Evolutionary conservation across 1,140 invertebrate species (phyloP).

Genomic region (Lucilia cuprina): DNA sequence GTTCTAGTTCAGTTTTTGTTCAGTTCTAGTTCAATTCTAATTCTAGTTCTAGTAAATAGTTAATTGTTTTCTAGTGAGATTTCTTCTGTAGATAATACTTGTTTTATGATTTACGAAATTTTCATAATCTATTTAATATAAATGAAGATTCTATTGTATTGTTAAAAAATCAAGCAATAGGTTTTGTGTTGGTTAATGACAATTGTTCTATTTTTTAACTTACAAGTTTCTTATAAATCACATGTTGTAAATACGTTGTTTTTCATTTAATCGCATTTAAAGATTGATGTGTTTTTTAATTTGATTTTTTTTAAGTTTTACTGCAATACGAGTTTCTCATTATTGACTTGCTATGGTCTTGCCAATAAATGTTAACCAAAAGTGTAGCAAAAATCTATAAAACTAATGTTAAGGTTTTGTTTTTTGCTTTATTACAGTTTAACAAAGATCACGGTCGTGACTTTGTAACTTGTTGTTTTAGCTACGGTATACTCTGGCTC

Average conservation of each 20-base stretch:
- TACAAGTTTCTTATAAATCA: background rate
- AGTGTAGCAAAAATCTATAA: background rate
- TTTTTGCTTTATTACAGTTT: conserved; percentile 2
- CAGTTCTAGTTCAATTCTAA: too few species aligned
- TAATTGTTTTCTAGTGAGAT: too few species aligned
- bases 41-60: too few species aligned
- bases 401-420: conserved; percentile 14
- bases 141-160: too few species aligned
- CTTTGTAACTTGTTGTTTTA: conserved; percentile 12
- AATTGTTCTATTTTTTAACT: too few species aligned
- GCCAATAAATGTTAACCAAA: background rate
- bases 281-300: background rate
- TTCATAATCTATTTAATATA: too few species aligned
- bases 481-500: background rate
- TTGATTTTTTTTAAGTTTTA: background rate
- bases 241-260: background rate
- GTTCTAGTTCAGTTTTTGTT: too few species aligned
- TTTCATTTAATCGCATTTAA: background rate
- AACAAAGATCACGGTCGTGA: conserved; percentile 30
- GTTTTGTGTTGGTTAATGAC: too few species aligned
- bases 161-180: too few species aligned
- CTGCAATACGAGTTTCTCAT: background rate
- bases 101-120: too few species aligned
- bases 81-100: too few species aligned
- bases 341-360: background rate